Base-by-base conservation (phyloP, 2,113 vertebrate species). In the Gallinago media region DNA sequence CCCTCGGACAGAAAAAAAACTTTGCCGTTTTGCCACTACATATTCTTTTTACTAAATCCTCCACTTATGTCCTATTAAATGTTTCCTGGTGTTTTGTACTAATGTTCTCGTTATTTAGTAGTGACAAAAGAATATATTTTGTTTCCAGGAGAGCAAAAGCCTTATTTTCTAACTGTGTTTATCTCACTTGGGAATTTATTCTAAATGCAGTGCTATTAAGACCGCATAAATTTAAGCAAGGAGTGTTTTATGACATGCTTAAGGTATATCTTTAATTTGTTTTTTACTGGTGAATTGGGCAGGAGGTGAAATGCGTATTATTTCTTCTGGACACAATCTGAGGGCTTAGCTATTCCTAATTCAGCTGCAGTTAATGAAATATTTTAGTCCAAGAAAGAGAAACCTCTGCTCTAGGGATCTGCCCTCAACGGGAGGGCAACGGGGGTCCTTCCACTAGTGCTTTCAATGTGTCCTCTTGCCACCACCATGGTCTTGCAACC, bases 101-200 rank as follows among this genome's bases (percentile, higher is more conserved):
- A 95, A 92, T 62, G 83, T 81, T 95, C 89, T 96, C 92, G 76
- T 81, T 91, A 96, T 96, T 96, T 94, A 83, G 58, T 85, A 82
- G 61, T 86, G 71, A 97, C 85, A 92, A 82, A 96, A 93, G 75
- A 94, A 95, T 89, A 80, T 70, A 93, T 77, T 94, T 96, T 82
- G 67, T 96, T 97, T 98, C 85, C 59, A 90, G 91, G 88, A 97
- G 62, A 94, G 81, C 54, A 94, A 94, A 94, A 97, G 68, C 44
- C 92, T 86, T 97, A 40, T 95, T 70, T 96, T 96, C 92, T 95
- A 92, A 70, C 89, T 2, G 8, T 66, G 70, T 90, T 94, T 65
- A 49, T 82, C 58, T 96, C 86, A 89, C 94, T 95, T 87, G 78
- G 68, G 94, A 94, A 67, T 82, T 96, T 89, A 72, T 92, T 94